Evolutionary conservation across 2,113 vertebrate species (phyloP), one percentile per base, ranked within the genome.

Genomic region (Thryonomys swinderianus): DNA sequence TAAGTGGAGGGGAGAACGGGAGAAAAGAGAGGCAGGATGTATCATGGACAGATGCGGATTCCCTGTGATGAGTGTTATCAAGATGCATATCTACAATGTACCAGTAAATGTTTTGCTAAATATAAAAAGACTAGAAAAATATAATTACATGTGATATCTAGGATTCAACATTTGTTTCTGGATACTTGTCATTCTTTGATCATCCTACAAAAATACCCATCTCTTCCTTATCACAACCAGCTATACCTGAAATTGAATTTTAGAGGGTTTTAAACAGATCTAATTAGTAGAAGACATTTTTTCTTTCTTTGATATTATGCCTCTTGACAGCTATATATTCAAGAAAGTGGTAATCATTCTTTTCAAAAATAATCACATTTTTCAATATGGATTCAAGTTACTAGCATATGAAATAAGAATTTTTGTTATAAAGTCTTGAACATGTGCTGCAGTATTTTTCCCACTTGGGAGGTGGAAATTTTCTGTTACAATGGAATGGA

Each of bases 341-440:
- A 76, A 16, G 61, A 93, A 55, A 73, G 11, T 85, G 7, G 27
- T 84, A n/a, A 90, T 25, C 84, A 12, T 18, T 34, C 5, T 21
- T 87, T 51, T 53, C 3, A 83, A 91, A 95, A 88, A 21, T 48
- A 84, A 16, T 59, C 17, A 51, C 51, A 1, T 73, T 90, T 87
- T 40, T 74, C 62, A 87, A 3, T 78, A 25, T 2, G 61, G 61
- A 69, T 84, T 79, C 27, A 85, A 40, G 69, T 67, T 51, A 30
- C 34, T 51, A 85, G 34, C 17, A 16, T 64, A 5, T n/a, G 81
- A 74, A 34, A 48, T 57, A 34, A 32, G 48, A 37, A 57, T 66
- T 96, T 85, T 90, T 59, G 5, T 88, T 88, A 40, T 20, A 64
- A 66, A 95, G 37, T 62, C 17, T 80, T 95, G 84, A 85, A 74